Base-by-base conservation (phyloP, 2,888 invertebrate genomes). In the Pammene fasciana region DNA sequence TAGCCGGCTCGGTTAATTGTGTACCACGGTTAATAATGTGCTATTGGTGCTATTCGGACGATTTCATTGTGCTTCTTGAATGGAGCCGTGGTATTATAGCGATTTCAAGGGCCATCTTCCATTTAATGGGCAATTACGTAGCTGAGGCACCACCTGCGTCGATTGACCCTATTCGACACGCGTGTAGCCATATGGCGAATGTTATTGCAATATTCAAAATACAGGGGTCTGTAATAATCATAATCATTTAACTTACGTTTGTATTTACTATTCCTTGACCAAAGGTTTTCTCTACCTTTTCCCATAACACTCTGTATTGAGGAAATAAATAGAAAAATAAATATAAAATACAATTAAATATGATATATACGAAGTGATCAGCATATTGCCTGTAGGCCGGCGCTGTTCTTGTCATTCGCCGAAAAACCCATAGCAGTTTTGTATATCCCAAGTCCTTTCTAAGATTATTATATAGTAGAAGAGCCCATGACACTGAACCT, bases 1-100 rank as follows among this genome's bases (percentile, higher is more conserved):
- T 84, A 74, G 74, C 74, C 77, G 76, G 79, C 79, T 82, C 78
- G 79, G 86, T 83, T 91, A 90, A 92, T 90, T 90, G 88, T 89
- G 82, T 82, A 81, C 77, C 74, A 75, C 71, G 78, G 79, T 83
- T 86, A 86, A 84, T 88, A 86, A 85, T 82, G 84, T 80, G 86
- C 81, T 87, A 89, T 90, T 82, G 82, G 83, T 79, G 86, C 81
- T 88, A 89, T 90, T 83, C 84, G 78, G 77, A 86, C 87, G 81
- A 90, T 91, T 90, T 89, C 87, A 90, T 90, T 91, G 88, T 90
- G 80, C 82, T 81, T 76, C 77, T 78, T 86, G 85, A 87, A 89
- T 87, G 84, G 87, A 80, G 76, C 70, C 75, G 73, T 72, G 73
- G 74, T 74, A 79, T 79, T 82, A 81, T 79, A 79, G 78, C 81